Base-by-base conservation (phyloP, 2,888 invertebrate genomes). In the Dynastes maya region DNA sequence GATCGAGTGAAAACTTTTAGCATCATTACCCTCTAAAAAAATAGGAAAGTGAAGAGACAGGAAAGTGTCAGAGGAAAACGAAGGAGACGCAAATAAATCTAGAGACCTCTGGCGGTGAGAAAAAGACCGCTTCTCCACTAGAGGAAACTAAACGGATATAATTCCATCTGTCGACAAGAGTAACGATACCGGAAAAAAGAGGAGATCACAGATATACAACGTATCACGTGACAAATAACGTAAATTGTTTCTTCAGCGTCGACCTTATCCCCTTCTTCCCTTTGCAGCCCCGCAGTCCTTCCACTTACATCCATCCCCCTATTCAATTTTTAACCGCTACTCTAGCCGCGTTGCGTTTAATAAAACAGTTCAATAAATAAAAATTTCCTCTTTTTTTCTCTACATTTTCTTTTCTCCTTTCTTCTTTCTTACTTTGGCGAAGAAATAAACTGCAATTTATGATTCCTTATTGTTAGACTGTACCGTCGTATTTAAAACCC, bases 131-230 rank as follows among this genome's bases (percentile, higher is more conserved):
- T 61, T 76, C 82, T 80, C 81, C 78, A 78, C 77, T 71, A 74
- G 63, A 81, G 82, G 83, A 84, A 84, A 84, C 83, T 83, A 82
- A 80, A 81, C 79, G 82, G 81, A 83, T 83, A 83, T 83, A 83
- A 83, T 83, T 82, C 83, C 80, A 80, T 81, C 81, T 82, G 81
- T 82, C 81, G 81, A 81, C 81, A 82, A 82, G 82, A 81, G 67
- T 77, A 78, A 82, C 80, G 80, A 79, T 78, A 65, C 51, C 77
- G 81, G 81, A 80, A 82, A 82, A 67, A 55, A 68, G 61, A 27
- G 61, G 29, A 68, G 68, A 68, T 68, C 68, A 16, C 68, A 68
- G 68, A 76, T 51, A 40, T 67, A 53, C 76, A 32, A 67, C 67
- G 74, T 58, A 74, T 63, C 74, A 74, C 63, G 74, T 74, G 74